Evolutionary conservation across 2,797 vertebrate species (phyloP).

Genomic region (Danio albolineatus): DNA sequence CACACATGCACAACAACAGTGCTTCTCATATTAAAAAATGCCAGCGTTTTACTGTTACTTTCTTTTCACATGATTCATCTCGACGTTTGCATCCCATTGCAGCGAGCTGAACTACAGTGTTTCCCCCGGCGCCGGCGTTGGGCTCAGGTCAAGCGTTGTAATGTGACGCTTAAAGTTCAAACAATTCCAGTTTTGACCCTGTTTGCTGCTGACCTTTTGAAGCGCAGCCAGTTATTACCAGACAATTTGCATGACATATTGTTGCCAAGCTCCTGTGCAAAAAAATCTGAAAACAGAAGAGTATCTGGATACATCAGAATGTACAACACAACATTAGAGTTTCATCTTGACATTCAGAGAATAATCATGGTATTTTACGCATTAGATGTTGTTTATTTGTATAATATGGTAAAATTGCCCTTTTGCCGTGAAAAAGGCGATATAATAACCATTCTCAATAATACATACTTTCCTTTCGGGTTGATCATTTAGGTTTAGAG

Average conservation of each 20-base stretch:
- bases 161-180: constrained; percentile 31
- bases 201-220: constrained; percentile 31
- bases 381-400: constrained; percentile 1
- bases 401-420: not conserved
- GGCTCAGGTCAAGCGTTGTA: constrained; percentile 23
- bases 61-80: constrained; percentile 14
- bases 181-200: constrained; percentile 38
- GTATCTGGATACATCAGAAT: not conserved
- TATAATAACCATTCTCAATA: not conserved
- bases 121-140: not conserved
- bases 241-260: constrained; percentile 17
- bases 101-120: not conserved
- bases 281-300: not conserved
- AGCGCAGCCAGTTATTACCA: constrained; percentile 19
- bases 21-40: constrained; percentile 12
- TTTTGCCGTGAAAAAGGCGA: not conserved
- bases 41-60: not conserved
- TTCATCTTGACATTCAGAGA: not conserved
- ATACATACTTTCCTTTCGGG: not conserved
- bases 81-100: not conserved
- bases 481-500: not conserved
- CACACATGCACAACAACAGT: not conserved
- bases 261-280: not conserved
- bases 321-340: not conserved
- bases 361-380: not conserved